A percentile compares a stretch with the other conserved stretches of the same genome.
Conservation (phyloP, 2,888 invertebrate genomes). For the Caenorhabditis sp. region DNA sequence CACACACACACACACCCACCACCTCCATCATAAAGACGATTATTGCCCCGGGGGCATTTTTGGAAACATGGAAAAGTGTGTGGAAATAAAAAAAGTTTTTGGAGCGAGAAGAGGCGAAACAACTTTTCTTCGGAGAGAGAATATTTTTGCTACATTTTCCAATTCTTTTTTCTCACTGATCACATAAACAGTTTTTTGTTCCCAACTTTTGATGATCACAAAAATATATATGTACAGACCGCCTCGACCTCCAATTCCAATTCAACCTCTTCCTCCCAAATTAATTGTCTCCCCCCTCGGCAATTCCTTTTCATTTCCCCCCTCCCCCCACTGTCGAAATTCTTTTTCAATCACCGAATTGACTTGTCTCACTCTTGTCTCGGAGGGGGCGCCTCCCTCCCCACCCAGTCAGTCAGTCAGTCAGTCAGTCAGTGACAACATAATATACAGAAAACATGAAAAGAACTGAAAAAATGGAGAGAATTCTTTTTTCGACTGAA, state of each 20-base stretch:
- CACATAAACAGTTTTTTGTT: neutral
- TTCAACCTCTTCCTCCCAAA: conserved; percentile 10
- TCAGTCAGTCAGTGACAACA: conserved; percentile 19
- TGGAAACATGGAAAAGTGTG: neutral
- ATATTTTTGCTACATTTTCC: neutral
- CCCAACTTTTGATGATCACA: conserved; percentile 54
- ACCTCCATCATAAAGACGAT: conserved; percentile 48
- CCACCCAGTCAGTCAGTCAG: neutral
- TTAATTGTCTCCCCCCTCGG: conserved; percentile 3
- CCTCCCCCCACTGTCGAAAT: neutral
- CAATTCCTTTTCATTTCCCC: conserved; percentile 21
- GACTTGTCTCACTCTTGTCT: conserved; percentile 19
- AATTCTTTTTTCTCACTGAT: conserved; percentile 3
- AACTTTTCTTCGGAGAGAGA: neutral
- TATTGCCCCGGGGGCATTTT: conserved; percentile 52
- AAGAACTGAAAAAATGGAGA: conserved; percentile 14
- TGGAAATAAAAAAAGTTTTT: conserved; percentile 20
- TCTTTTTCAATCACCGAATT: conserved; percentile 49
- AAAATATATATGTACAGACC: neutral
- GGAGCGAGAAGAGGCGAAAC: neutral
- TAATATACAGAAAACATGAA: conserved; percentile 3
- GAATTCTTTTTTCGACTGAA: conserved; percentile 3
- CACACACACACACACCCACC: conserved; percentile 1
- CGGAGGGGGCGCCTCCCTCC: neutral
- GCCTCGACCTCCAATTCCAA: conserved; percentile 19